Evolutionary conservation across 2,888 invertebrate species (phyloP).

Genomic region (Exocentrus adspersus): DNA sequence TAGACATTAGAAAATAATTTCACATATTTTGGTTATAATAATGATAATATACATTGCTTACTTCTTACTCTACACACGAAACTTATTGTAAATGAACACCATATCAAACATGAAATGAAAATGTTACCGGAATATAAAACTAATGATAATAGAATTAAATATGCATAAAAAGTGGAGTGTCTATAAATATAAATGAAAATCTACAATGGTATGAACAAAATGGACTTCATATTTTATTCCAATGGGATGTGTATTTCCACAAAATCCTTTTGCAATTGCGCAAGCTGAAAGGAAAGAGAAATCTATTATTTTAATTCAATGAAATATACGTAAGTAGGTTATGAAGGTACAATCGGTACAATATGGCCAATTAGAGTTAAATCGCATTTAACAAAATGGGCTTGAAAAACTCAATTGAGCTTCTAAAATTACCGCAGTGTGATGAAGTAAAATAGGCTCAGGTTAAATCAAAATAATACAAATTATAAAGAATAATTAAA

Average conservation of each 20-base stretch:
- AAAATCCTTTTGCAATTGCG: slow-evolving; percentile 27
- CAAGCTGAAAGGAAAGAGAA: slow-evolving; percentile 21
- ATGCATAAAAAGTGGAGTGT: slow-evolving; percentile 1
- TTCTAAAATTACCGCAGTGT: too few species aligned
- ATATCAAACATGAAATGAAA: background rate
- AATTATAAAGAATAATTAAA: too few species aligned
- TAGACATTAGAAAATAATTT: slow-evolving; percentile 2
- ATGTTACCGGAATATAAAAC: slow-evolving; percentile 7
- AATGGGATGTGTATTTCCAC: slow-evolving; percentile 21
- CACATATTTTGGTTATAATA: slow-evolving; percentile 11
- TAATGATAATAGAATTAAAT: slow-evolving; percentile 15
- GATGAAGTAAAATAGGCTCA: too few species aligned
- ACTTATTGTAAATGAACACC: background rate
- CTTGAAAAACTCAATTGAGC: too few species aligned
- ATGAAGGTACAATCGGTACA: too few species aligned
- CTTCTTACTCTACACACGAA: slow-evolving; percentile 2
- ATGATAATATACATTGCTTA: slow-evolving; percentile 14
- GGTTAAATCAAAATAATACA: too few species aligned
- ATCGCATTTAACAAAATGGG: too few species aligned
- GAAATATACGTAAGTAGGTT: background rate
- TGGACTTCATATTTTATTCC: slow-evolving; percentile 10
- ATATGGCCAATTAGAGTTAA: too few species aligned
- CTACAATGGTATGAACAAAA: slow-evolving; percentile 2
- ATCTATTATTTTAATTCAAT: background rate
- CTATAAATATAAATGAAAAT: slow-evolving; percentile 17